These are phyloP conservation scores for Saccopteryx bilineata DNA, from an alignment of 2,113 vertebrate species.

Conservation along the genomic window DNA sequence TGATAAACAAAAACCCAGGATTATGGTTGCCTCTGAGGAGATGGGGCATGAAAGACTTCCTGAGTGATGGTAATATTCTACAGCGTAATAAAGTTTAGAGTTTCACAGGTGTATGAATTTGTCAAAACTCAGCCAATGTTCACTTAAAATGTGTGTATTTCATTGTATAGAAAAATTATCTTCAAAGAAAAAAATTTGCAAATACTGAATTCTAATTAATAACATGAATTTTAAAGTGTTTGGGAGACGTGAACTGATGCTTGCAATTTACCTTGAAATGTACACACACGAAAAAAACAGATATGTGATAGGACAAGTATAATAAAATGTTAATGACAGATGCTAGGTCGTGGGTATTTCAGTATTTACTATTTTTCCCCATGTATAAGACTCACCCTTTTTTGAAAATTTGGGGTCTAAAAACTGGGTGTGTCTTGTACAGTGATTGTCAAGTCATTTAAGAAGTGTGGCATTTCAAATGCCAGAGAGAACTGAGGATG, in stretches of 20 bases:
- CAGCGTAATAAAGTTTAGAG: background rate
- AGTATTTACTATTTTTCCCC: background rate
- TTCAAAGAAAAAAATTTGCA: slow-evolving; percentile 45
- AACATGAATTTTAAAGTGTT: slow-evolving; percentile 14
- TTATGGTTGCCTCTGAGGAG: background rate
- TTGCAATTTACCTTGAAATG: slow-evolving; percentile 45
- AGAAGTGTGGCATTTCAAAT: too few relatives aligned
- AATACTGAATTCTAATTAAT: slow-evolving; percentile 54
- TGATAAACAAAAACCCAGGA: background rate
- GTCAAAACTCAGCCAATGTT: slow-evolving; percentile 20
- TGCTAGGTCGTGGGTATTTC: background rate
- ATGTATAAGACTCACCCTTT: too few relatives aligned
- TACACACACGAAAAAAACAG: background rate
- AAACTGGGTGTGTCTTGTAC: too few relatives aligned
- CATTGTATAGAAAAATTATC: background rate
- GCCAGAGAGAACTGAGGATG: too few relatives aligned
- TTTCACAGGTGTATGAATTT: background rate
- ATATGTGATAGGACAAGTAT: background rate
- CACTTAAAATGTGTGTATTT: slow-evolving; percentile 34
- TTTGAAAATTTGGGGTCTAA: too few relatives aligned
- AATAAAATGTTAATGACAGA: slow-evolving; percentile 34
- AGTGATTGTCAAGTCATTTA: too few relatives aligned
- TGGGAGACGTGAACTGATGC: background rate
- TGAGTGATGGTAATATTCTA: background rate
- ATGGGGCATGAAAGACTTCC: background rate